Conservation (phyloP, 2,113 vertebrate species). For the Indicator maculatus region DNA sequence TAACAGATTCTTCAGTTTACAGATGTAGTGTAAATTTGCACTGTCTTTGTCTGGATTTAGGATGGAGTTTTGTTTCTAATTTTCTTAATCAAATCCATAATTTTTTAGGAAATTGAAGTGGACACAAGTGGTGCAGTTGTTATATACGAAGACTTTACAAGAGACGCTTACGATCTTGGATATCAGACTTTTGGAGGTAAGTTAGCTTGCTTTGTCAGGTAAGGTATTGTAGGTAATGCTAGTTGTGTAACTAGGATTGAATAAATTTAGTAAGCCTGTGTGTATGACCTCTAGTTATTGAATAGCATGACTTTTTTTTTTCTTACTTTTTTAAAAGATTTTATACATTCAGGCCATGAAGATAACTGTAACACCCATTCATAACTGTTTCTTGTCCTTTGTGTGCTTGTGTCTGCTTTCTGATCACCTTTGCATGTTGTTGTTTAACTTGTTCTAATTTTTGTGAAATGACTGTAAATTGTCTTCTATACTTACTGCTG, state of each 20-base stretch:
- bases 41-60: not conserved
- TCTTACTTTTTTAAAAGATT: not conserved
- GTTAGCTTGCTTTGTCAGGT: constrained; percentile 20
- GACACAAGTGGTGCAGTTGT: constrained; percentile 64
- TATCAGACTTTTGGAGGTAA: constrained; percentile 73
- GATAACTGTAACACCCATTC: not conserved
- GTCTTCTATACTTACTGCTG: not conserved
- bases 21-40: not conserved
- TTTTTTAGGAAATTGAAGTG: constrained; percentile 67
- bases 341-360: not conserved
- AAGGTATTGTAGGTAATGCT: not conserved
- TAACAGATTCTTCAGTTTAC: not conserved
- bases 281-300: not conserved
- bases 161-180: constrained; percentile 69
- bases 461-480: not conserved
- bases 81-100: constrained; percentile 8
- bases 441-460: not conserved
- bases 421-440: not conserved
- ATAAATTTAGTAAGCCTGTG: not conserved
- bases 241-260: not conserved
- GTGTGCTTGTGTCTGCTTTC: not conserved
- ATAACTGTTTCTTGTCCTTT: not conserved
- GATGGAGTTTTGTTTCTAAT: not conserved
- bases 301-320: not conserved
- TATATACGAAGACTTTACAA: constrained; percentile 72